Evolutionary conservation across 2,113 vertebrate genomes (phyloP).

Genomic region (Triplophysa rosa): DNA sequence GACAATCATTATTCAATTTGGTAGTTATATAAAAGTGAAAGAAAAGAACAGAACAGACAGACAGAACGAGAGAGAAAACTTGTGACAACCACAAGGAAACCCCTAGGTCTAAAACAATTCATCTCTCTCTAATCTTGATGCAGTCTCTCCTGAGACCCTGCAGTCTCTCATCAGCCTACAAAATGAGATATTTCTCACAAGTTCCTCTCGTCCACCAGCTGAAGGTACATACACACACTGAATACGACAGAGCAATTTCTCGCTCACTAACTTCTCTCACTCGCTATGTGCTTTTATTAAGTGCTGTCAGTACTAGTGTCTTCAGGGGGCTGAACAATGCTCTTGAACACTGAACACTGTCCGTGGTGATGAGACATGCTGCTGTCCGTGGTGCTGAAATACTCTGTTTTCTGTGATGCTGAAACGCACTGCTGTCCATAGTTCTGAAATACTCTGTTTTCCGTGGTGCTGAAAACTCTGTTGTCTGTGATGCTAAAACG

Average conservation of each 20-base stretch:
- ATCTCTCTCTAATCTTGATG: too few relatives aligned
- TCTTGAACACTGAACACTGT: conserved; percentile 10
- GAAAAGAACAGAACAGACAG: background rate
- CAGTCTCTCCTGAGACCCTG: background rate
- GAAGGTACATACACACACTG: background rate
- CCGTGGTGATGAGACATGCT: background rate
- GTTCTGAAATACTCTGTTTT: too few relatives aligned
- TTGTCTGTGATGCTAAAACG: too few relatives aligned
- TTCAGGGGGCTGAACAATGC: background rate
- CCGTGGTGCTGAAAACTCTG: too few relatives aligned
- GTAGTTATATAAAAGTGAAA: background rate
- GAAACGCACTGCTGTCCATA: too few relatives aligned
- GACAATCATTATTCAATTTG: background rate
- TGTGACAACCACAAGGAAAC: too few relatives aligned
- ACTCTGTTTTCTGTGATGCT: too few relatives aligned
- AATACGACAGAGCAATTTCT: background rate
- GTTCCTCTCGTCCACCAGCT: background rate
- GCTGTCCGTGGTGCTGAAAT: conserved; percentile 13
- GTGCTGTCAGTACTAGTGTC: background rate
- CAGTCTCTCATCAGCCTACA: background rate
- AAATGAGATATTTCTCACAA: background rate
- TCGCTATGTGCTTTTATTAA: background rate
- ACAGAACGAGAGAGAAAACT: background rate
- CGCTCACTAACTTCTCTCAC: background rate
- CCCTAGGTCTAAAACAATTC: too few relatives aligned